phyloP scores from a whole-genome alignment of 1,140 invertebrate species.

The Triops cancriformis region DNA sequence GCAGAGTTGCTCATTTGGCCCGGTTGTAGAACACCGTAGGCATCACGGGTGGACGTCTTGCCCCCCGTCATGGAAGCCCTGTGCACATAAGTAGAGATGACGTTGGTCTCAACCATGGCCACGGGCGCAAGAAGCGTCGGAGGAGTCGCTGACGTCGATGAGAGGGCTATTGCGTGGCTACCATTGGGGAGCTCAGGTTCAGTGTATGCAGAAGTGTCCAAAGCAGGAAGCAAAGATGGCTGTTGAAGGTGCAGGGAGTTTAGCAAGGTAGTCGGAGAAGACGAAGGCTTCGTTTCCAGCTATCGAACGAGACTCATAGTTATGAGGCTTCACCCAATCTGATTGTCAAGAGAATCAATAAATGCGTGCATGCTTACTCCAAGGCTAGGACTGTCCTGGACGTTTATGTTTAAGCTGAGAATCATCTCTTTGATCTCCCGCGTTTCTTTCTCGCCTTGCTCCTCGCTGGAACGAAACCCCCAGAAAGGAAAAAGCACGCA shows the following conservation, averaged over 20 bases:
- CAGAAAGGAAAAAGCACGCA: neutral
- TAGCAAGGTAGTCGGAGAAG: neutral
- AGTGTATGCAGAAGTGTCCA: neutral
- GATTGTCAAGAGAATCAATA: neutral
- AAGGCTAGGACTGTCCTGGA: neutral
- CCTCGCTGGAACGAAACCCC: constrained; percentile 41
- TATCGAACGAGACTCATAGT: neutral
- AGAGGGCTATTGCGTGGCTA: neutral
- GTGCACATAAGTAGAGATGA: neutral
- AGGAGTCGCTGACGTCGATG: neutral
- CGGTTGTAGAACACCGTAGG: neutral
- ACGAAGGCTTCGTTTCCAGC: neutral
- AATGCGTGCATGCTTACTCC: neutral
- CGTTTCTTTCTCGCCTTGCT: constrained; percentile 57
- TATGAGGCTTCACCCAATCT: neutral
- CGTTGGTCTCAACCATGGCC: neutral
- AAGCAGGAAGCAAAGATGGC: neutral
- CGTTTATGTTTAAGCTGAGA: constrained; percentile 8
- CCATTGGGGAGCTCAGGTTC: neutral
- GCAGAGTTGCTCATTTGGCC: constrained; percentile 1
- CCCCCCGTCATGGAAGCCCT: constrained; percentile 8
- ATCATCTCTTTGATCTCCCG: constrained; percentile 55
- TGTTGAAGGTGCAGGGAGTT: neutral
- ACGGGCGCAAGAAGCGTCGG: neutral
- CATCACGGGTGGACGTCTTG: neutral